Base-by-base conservation (phyloP, 2,888 invertebrate genomes). In the Diaprepes abbreviatus region DNA sequence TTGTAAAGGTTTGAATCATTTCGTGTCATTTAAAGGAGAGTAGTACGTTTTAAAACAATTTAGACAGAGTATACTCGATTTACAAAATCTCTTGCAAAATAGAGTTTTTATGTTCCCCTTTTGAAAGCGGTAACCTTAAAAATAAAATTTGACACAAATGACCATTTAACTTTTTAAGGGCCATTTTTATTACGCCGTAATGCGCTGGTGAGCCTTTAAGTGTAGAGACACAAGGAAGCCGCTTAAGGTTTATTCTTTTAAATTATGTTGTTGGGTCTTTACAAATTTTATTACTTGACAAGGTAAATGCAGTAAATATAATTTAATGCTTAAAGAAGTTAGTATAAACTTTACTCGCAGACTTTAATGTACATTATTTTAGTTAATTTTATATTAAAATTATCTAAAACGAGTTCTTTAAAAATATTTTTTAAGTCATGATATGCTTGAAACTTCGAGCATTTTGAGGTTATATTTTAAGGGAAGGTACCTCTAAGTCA, bases 191-290 rank as follows among this genome's bases (percentile, higher is more conserved):
- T 43, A 19, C 21, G 10, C 21, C 17, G 10, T 43, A 43, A 43
- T 43, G 43, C 43, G n/a, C 14, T 43, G 43, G 43, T 43, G 17
- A 4, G 43, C 19, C 19, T 43, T 43, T 21, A 43, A n/a, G 19
- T 19, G n/a, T 1, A 43, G 19, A 21, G 5, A 10, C 14, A 33
- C 52, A 35, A 31, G 17, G 52, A 19, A 52, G n/a, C 35, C 17
- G 52, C 17, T 16, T 28, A 9, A 14, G 19, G 17, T 52, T 17
- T 52, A 52, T 35, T 33, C 19, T 28, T 17, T 35, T 33, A 52
- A 52, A 33, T 52, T 28, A 52, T 35, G 52, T 52, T 33, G 31
- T 52, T 52, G 10, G 52, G 52, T 52, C 19, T 52, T 52, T 31
- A 31, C 31, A 7, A 31, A 43, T 52, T 33, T 52, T 52, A 35